phyloP scores from a whole-genome alignment of 1,140 invertebrate genomes.

The Pseudomyrmex flavicornis region DNA sequence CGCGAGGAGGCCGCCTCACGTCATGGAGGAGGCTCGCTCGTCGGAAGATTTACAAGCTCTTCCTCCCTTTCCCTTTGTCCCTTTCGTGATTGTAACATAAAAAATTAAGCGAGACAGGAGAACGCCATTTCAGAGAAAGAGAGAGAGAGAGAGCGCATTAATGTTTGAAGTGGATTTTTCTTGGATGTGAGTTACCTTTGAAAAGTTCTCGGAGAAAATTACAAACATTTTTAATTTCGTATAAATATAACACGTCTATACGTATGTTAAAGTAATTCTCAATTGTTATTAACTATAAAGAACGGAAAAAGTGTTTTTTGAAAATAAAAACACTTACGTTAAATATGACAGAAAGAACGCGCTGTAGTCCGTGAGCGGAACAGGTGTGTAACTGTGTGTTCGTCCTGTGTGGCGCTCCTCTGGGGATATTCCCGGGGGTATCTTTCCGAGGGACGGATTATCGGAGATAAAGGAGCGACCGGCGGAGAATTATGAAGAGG shows the following conservation, averaged over 20 bases:
- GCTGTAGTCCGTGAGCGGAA: not conserved
- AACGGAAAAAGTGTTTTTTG: no score
- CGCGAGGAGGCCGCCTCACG: not conserved
- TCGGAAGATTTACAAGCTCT: slow-evolving; percentile 17
- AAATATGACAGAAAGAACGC: not conserved
- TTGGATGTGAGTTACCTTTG: not conserved
- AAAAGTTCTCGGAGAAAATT: not conserved
- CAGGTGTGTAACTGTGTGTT: slow-evolving; percentile 33
- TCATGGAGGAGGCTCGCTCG: not conserved
- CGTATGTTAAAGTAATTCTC: no score
- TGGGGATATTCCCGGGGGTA: slow-evolving; percentile 34
- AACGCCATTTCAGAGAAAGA: not conserved
- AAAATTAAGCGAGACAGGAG: not conserved
- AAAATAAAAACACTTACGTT: not conserved
- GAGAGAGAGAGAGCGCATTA: not conserved
- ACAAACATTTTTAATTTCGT: no score
- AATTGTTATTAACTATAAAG: no score
- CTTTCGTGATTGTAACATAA: not conserved
- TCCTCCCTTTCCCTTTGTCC: not conserved
- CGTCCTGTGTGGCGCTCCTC: not conserved
- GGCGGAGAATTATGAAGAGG: slow-evolving; percentile 46
- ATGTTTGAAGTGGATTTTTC: not conserved
- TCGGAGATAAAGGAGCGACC: slow-evolving; percentile 37
- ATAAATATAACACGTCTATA: no score
- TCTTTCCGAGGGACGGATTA: slow-evolving; percentile 60